These are phyloP conservation scores for Digitonthophagus gazella DNA, from an alignment of 2,888 invertebrate genomes.

Conservation along the genomic window DNA sequence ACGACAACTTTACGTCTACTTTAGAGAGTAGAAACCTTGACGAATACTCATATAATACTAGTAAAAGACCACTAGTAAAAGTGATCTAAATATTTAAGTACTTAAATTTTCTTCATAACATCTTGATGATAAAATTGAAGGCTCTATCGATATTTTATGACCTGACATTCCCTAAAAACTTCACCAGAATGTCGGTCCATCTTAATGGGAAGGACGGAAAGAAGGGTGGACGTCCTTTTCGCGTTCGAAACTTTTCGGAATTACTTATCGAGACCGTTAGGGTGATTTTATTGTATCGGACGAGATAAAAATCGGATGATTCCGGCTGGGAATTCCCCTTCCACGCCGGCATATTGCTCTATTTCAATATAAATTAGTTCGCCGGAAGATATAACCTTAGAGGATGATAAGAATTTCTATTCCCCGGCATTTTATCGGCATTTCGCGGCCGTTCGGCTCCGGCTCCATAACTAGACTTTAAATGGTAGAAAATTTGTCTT, in stretches of 20 bases:
- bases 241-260: constrained; percentile 7
- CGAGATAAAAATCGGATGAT: constrained; percentile 14
- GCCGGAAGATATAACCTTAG: not conserved
- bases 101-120: not conserved
- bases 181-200: not conserved
- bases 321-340: not conserved
- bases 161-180: constrained; percentile 27
- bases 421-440: not conserved
- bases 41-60: too few species aligned
- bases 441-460: not conserved
- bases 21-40: too few species aligned
- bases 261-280: constrained; percentile 13
- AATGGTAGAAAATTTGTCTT: not conserved
- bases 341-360: not conserved
- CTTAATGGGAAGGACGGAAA: not conserved
- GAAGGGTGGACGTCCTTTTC: not conserved
- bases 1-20: not conserved
- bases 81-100: too few species aligned
- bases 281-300: constrained; percentile 13
- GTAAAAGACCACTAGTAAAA: too few species aligned
- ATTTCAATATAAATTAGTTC: constrained; percentile 16
- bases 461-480: not conserved
- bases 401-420: not conserved
- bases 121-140: constrained; percentile 26
- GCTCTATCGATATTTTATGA: constrained; percentile 34